Percentiles rank a stretch among this genome's conserved stretches.
Evolutionary conservation across 2,113 vertebrate genomes (phyloP).

Genomic region (Channa maculata): DNA sequence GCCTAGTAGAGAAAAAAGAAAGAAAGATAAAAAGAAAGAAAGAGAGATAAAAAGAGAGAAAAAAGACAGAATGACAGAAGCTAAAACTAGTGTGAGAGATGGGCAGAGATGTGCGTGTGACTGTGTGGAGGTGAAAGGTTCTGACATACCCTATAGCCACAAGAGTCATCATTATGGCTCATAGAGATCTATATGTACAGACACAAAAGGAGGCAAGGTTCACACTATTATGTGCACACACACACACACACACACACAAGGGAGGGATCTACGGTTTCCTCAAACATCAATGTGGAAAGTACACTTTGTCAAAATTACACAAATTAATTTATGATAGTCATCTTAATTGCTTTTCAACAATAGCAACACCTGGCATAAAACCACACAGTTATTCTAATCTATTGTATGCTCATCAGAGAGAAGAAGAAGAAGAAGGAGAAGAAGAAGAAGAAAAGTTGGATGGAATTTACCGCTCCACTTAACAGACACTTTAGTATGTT

Average conservation of each 20-base stretch:
- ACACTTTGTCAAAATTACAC: constrained; percentile 25
- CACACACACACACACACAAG: constrained; percentile 14
- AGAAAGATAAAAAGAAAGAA: constrained; percentile 22
- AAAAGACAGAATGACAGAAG: not conserved
- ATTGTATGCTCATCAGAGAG: constrained; percentile 53
- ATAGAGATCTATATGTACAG: too few species aligned
- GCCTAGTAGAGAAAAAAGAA: not conserved
- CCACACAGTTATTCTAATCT: constrained; percentile 26
- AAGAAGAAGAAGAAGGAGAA: constrained; percentile 23
- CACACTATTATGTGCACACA: not conserved
- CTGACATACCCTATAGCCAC: constrained; percentile 36
- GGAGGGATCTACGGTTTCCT: not conserved
- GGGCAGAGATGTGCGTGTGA: not conserved
- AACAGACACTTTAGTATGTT: constrained; percentile 62
- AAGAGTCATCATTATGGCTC: constrained; percentile 48
- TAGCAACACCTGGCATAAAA: constrained; percentile 53
- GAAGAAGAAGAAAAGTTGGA: constrained; percentile 31
- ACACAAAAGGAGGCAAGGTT: too few species aligned
- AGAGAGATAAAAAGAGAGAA: not conserved
- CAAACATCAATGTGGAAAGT: constrained; percentile 1
- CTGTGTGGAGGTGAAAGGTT: constrained; percentile 43
- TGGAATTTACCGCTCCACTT: constrained; percentile 70
- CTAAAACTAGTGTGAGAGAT: not conserved
- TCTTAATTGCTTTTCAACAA: constrained; percentile 65
- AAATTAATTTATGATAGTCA: constrained; percentile 58